Evolutionary conservation across 2,888 invertebrate species (phyloP).

Genomic region (Galeopsomyia nigrocyanea): DNA sequence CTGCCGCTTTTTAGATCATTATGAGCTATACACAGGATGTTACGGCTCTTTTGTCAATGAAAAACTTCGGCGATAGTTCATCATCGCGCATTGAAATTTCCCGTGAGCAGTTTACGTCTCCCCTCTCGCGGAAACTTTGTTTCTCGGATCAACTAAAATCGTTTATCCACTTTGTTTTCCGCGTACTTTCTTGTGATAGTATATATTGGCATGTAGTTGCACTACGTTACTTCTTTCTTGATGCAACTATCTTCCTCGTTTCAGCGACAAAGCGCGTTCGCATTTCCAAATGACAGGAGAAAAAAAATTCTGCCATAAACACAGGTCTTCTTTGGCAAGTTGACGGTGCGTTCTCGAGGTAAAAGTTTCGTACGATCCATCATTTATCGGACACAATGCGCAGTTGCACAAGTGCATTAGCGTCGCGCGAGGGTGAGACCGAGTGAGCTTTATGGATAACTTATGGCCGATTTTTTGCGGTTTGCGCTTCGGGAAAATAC

Average conservation of each 20-base stretch:
- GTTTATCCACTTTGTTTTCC: not conserved
- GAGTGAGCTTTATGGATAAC: conserved; percentile 17
- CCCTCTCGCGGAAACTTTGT: not conserved
- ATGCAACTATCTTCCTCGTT: not conserved
- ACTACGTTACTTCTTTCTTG: not conserved
- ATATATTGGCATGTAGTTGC: not conserved
- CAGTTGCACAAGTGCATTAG: conserved; percentile 24
- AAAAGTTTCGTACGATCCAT: conserved; percentile 35
- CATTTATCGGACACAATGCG: conserved; percentile 18
- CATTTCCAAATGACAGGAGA: not conserved
- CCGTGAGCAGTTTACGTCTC: not conserved
- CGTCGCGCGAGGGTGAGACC: not conserved
- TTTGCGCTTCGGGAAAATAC: conserved; percentile 3
- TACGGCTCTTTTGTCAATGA: not conserved
- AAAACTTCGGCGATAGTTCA: not conserved
- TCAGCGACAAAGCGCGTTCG: not conserved
- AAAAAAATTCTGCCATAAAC: conserved; percentile 17
- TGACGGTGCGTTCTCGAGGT: not conserved
- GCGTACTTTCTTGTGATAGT: not conserved
- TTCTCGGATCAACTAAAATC: not conserved
- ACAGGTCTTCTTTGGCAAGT: conserved; percentile 9
- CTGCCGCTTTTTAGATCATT: conserved; percentile 3
- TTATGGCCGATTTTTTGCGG: conserved; percentile 34
- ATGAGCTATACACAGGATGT: conserved; percentile 9
- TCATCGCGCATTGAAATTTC: not conserved